phyloP scores from a whole-genome alignment of 2,888 invertebrate genomes.

The Meiosimyza decipiens region DNA sequence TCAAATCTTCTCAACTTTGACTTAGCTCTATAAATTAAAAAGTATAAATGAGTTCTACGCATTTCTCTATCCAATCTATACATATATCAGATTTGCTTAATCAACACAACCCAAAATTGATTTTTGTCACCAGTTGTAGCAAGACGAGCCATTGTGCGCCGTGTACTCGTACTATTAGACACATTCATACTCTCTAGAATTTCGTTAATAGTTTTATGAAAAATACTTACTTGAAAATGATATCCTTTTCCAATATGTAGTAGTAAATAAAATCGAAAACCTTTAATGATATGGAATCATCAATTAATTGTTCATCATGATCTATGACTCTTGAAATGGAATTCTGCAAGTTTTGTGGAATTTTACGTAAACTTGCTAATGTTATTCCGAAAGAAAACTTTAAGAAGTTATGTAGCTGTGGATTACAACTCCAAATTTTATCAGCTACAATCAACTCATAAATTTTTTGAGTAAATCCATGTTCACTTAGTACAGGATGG shows the following conservation, averaged over 20 bases:
- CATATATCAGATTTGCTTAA: too few species aligned
- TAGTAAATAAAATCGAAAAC: conserved; percentile 85
- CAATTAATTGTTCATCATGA: conserved; percentile 83
- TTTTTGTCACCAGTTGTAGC: too few species aligned
- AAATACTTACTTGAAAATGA: conserved; percentile 71
- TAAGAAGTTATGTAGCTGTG: conserved; percentile 69
- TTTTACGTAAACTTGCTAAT: conserved; percentile 72
- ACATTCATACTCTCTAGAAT: too few species aligned
- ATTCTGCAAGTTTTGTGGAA: conserved; percentile 70
- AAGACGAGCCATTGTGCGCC: too few species aligned
- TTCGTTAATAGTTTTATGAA: too few species aligned
- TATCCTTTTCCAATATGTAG: conserved; percentile 76
- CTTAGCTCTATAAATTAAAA: too few species aligned
- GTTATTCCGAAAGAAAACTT: conserved; percentile 79
- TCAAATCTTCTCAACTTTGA: too few species aligned
- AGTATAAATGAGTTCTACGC: too few species aligned
- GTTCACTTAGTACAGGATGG: conserved; percentile 75
- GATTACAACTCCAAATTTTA: conserved; percentile 51
- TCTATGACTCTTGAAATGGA: conserved; percentile 70
- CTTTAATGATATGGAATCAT: conserved; percentile 80
- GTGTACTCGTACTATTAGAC: too few species aligned
- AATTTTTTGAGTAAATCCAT: conserved; percentile 70
- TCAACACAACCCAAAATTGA: too few species aligned
- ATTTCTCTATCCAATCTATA: too few species aligned
- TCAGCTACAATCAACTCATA: conserved; percentile 68